Percentiles rank a stretch among this genome's conserved stretches.
phyloP scores from a whole-genome alignment of 53 echinoderm and acorn worm genomes.

The Stichopus horrens region DNA sequence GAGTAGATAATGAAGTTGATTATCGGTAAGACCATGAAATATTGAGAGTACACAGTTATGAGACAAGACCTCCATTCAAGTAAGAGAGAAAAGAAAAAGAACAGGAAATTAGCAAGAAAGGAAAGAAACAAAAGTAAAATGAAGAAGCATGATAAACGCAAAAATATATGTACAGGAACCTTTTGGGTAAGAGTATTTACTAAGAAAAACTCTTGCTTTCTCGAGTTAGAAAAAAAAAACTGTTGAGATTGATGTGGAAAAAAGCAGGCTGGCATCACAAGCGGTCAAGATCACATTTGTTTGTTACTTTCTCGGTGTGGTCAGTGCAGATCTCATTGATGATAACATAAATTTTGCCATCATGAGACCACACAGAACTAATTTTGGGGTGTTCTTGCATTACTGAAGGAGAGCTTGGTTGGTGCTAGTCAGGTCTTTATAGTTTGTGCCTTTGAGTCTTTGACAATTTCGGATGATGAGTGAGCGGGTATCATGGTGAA shows the following conservation, averaged over 20 bases:
- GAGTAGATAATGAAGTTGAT: not conserved
- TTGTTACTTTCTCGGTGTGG: not conserved
- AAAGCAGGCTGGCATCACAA: not conserved
- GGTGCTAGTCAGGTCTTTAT: not conserved
- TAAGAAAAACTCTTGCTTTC: not conserved
- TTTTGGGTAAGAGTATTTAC: constrained; percentile 9
- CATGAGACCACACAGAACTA: not conserved
- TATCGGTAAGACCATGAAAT: constrained; percentile 1
- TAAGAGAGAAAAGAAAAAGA: not conserved
- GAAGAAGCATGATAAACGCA: not conserved
- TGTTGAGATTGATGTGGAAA: not conserved
- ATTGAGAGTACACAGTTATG: not conserved
- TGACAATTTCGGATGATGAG: not conserved
- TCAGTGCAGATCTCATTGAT: not conserved
- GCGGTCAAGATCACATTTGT: not conserved
- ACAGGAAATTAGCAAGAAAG: no score
- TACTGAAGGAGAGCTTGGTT: not conserved
- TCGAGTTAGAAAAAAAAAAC: not conserved
- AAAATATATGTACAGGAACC: constrained; percentile 10
- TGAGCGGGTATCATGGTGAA: not conserved
- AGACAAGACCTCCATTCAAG: not conserved
- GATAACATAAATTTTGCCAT: not conserved
- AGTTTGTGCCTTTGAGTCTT: not conserved
- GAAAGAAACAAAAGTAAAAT: no score
- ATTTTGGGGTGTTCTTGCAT: constrained; percentile 2